Evolutionary conservation across 2,113 vertebrate species (phyloP).

Genomic region (Tenebrosternarchus preto): DNA sequence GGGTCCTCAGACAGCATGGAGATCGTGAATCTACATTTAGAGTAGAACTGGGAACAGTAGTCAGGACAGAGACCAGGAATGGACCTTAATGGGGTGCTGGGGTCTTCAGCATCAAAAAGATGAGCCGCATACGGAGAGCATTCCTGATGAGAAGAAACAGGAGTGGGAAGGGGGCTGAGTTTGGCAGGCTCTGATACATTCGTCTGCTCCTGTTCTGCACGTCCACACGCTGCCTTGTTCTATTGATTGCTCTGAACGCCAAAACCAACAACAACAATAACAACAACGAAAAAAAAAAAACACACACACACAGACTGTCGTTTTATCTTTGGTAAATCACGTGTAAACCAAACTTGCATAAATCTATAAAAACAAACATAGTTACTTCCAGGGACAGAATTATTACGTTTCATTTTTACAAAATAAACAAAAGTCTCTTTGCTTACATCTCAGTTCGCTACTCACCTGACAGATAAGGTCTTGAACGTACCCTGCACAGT

Average conservation of each 20-base stretch:
- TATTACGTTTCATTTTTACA: too few species aligned
- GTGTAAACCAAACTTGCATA: too few species aligned
- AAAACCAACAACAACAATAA: neutral
- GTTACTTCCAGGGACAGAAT: too few species aligned
- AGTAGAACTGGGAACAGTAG: slow-evolving; percentile 84
- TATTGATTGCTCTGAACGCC: neutral
- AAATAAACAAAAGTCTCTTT: too few species aligned
- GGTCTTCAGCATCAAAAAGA: slow-evolving; percentile 89
- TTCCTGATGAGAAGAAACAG: slow-evolving; percentile 73
- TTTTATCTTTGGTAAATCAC: too few species aligned
- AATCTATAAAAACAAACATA: too few species aligned
- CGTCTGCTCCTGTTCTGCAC: slow-evolving; percentile 16
- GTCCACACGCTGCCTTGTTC: neutral
- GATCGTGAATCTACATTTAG: slow-evolving; percentile 77
- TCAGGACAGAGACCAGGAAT: slow-evolving; percentile 90
- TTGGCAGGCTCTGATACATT: neutral
- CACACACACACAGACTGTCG: too few species aligned
- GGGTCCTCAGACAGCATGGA: slow-evolving; percentile 75
- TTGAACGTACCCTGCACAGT: slow-evolving; percentile 82
- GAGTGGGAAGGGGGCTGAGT: slow-evolving; percentile 19
- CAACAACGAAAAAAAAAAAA: too few species aligned
- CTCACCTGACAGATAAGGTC: slow-evolving; percentile 93
- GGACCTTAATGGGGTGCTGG: slow-evolving; percentile 79
- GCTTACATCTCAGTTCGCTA: neutral
- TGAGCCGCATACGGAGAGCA: slow-evolving; percentile 96